These are phyloP conservation scores for Stenoptilia bipunctidactyla DNA, from an alignment of 2,888 invertebrate genomes.

Conservation along the genomic window DNA sequence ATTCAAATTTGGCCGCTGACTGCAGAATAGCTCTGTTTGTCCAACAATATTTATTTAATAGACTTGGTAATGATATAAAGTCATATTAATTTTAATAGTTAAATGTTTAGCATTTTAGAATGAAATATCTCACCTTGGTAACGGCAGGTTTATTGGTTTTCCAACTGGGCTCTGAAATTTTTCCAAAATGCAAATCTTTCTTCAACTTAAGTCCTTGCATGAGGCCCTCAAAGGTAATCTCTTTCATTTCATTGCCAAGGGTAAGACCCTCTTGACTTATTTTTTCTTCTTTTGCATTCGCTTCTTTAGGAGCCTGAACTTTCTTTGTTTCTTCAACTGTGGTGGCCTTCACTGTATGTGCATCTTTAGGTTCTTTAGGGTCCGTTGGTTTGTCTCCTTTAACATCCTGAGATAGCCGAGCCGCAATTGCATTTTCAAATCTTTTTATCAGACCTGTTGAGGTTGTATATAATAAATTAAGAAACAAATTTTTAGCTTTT, in stretches of 20 bases:
- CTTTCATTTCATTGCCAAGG: conserved; percentile 37
- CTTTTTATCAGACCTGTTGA: conserved; percentile 39
- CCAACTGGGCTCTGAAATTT: conserved; percentile 51
- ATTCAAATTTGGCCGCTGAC: too few species aligned
- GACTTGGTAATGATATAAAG: too few species aligned
- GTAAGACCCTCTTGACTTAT: conserved; percentile 24
- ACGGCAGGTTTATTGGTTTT: conserved; percentile 44
- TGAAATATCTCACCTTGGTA: conserved; percentile 39
- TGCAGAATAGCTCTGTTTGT: too few species aligned
- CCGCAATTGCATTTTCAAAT: conserved; percentile 40
- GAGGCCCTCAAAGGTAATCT: conserved; percentile 45
- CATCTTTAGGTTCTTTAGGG: conserved; percentile 12
- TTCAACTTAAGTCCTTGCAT: conserved; percentile 50
- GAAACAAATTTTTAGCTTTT: too few species aligned
- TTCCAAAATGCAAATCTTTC: conserved; percentile 50
- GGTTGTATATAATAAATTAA: background rate
- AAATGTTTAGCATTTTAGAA: too few species aligned
- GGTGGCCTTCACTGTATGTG: conserved; percentile 21
- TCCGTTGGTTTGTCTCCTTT: conserved; percentile 21
- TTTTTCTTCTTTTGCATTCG: conserved; percentile 22
- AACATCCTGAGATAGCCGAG: conserved; percentile 21
- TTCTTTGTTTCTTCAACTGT: conserved; percentile 24
- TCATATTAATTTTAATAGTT: too few species aligned
- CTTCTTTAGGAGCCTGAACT: conserved; percentile 5
- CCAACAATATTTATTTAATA: too few species aligned